These are phyloP conservation scores for Drosophila putrida DNA, from an alignment of 2,888 invertebrate genomes.

Conservation along the genomic window DNA sequence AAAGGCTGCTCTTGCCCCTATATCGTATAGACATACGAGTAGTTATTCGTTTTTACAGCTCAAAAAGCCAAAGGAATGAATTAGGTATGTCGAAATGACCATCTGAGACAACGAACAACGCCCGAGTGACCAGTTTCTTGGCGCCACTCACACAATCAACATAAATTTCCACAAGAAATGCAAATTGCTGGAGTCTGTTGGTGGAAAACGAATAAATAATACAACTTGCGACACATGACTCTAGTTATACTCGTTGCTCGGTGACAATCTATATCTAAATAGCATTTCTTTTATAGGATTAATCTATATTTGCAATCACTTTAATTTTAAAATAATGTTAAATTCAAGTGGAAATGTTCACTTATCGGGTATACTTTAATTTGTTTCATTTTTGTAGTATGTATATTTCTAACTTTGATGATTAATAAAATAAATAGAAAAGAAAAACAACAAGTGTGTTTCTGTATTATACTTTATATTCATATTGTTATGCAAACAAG, in stretches of 20 bases:
- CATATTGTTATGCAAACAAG: neutral
- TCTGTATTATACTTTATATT: neutral
- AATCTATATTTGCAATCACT: neutral
- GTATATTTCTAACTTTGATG: too few species aligned
- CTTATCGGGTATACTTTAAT: neutral
- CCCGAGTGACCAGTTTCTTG: conserved; percentile 36
- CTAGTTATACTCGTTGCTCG: conserved; percentile 2
- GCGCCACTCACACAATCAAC: conserved; percentile 57
- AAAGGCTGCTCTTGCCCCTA: conserved; percentile 31
- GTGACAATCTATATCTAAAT: conserved; percentile 3
- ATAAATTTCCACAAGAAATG: conserved; percentile 50
- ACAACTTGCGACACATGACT: conserved; percentile 22
- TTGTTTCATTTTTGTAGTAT: neutral
- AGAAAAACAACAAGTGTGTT: neutral
- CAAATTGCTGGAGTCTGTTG: conserved; percentile 45
- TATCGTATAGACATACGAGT: conserved; percentile 10
- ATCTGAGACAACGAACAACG: conserved; percentile 10
- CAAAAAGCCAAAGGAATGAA: conserved; percentile 37
- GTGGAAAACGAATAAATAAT: conserved; percentile 28
- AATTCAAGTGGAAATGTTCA: neutral
- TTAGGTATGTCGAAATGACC: conserved; percentile 32
- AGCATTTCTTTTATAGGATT: neutral
- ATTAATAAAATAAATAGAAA: neutral
- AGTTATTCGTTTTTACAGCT: conserved; percentile 32
- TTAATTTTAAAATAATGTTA: neutral